Percentiles rank a stretch among this genome's conserved stretches.
These are phyloP conservation scores for Pangasianodon gigas DNA, from an alignment of 2,113 vertebrate species.

Conservation along the genomic window DNA sequence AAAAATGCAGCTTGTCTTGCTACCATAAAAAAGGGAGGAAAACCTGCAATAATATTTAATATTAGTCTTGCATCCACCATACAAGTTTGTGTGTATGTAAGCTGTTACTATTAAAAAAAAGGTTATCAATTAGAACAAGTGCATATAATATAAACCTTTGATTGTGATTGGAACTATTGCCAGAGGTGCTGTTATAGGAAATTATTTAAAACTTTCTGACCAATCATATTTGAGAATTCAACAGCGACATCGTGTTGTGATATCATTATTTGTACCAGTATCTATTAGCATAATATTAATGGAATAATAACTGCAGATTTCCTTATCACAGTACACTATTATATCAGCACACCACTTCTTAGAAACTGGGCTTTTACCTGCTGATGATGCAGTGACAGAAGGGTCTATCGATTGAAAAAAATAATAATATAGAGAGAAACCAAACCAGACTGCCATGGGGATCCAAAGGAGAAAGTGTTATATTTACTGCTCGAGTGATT, in stretches of 20 bases:
- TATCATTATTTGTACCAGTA: not conserved
- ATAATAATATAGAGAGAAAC: conserved; percentile 18
- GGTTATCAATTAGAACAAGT: not conserved
- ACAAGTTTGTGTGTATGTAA: too few relatives aligned
- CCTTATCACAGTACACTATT: not conserved
- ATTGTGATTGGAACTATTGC: not conserved
- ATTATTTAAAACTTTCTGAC: not conserved
- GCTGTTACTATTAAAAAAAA: too few relatives aligned
- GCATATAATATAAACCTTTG: not conserved
- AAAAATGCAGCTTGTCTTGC: too few relatives aligned
- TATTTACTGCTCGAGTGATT: not conserved
- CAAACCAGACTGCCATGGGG: not conserved
- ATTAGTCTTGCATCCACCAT: too few relatives aligned
- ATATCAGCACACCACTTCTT: not conserved
- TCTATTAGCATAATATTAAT: not conserved
- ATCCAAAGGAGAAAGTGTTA: not conserved
- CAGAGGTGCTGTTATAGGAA: not conserved
- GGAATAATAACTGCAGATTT: not conserved
- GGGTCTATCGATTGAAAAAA: not conserved
- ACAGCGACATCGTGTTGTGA: not conserved
- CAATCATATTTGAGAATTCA: not conserved
- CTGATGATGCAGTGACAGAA: not conserved
- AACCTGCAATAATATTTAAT: too few relatives aligned
- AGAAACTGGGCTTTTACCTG: not conserved
- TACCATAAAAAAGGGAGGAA: too few relatives aligned